Percentiles rank a stretch among this genome's conserved stretches.
These are phyloP conservation scores for Drosophila differens DNA, from an alignment of 2,888 invertebrate species.

Conservation along the genomic window DNA sequence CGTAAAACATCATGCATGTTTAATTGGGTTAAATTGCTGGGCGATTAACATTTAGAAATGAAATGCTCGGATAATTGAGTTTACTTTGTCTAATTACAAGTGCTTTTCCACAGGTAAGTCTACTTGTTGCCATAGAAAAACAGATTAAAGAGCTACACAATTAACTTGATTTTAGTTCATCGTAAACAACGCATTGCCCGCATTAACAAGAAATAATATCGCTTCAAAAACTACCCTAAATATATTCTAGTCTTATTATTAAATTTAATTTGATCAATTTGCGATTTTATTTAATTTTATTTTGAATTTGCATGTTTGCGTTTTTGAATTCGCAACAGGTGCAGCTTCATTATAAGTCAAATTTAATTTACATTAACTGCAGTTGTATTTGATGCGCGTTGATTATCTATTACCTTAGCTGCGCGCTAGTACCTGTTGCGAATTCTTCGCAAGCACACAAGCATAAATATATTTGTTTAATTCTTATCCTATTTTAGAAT, in stretches of 20 bases:
- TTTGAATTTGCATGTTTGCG: neutral
- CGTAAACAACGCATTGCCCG: neutral
- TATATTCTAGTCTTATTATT: neutral
- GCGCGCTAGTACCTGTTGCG: neutral
- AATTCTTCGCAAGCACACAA: neutral
- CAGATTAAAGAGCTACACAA: conserved; percentile 9
- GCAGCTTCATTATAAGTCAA: neutral
- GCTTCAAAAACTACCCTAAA: neutral
- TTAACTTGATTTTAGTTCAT: neutral
- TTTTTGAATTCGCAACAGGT: neutral
- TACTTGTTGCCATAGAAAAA: conserved; percentile 28
- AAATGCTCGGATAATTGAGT: conserved; percentile 75
- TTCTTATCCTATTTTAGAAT: neutral
- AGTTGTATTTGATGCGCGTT: neutral
- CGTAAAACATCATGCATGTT: conserved; percentile 72
- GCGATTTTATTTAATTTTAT: neutral
- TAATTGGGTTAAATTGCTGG: conserved; percentile 78
- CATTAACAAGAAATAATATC: neutral
- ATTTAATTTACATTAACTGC: neutral
- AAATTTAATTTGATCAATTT: neutral
- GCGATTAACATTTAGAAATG: conserved; percentile 74
- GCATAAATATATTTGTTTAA: neutral
- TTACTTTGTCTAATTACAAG: conserved; percentile 76
- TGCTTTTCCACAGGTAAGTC: conserved; percentile 32
- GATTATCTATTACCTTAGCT: neutral